Evolutionary conservation across 2,797 vertebrate species (phyloP), one percentile per base, ranked within the genome.

Genomic region (Tokudaia muenninki): DNA sequence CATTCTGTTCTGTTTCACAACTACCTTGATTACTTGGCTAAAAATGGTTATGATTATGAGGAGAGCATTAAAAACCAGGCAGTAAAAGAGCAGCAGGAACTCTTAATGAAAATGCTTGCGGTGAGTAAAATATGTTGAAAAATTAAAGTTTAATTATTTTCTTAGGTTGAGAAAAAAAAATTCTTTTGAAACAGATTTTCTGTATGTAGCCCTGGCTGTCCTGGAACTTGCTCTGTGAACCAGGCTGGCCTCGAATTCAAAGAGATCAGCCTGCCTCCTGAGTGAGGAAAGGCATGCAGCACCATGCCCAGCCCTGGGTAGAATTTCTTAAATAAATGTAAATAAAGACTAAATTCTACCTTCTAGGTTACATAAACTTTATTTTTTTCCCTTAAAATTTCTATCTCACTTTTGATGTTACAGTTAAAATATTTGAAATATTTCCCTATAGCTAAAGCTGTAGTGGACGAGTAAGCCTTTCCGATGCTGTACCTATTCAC

Each of bases 21-120:
- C 97, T 98, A 99, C 80, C 84, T 99, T 96, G 98, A 98, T 98
- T 99, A 99, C 98, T 98, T 99, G 97, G 98, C 99, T 3, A 98
- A 99, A 98, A 99, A 98, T n/a, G 99, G 99, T 90, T 99, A 99
- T 10, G 99, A 99, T 97, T 96, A 99, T 2, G 99, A 99, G 93
- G 99, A 99, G 97, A 99, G 97, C 0, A 98, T 88, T 34, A 99
- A 98, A 99, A 99, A 77, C 82, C 98, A 98, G 92, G 98, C 98
- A 2, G 97, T 99, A 97, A 99, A 99, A 97, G 99, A 99, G 87
- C 99, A 99, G 95, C 99, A 99, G 97, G 99, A 99, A 96, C 98
- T 99, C 79, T 96, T 99, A 84, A 99, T 99, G 99, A 99, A 99
- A 98, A 99, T 99, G 99, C 99, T 99, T 97, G 99, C 99, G 0